A percentile compares a stretch with the other conserved stretches of the same genome.
Evolutionary conservation across 2,113 vertebrate genomes (phyloP).

Genomic region (Prunella fulvescens): DNA sequence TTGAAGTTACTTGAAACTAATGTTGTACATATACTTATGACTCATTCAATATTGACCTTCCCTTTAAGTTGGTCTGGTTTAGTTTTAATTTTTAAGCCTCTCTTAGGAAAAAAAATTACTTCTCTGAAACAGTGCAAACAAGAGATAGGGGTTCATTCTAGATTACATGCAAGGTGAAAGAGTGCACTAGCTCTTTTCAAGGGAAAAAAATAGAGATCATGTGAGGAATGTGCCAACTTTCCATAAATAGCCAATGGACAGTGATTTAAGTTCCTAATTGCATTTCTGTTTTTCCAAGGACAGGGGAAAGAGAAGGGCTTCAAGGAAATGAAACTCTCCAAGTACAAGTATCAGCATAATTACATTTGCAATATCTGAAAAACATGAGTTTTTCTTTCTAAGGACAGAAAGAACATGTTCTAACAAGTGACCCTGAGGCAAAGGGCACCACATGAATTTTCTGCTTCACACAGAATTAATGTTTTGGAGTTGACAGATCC

Average conservation of each 20-base stretch:
- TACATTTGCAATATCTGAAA: not conserved
- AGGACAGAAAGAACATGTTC: not conserved
- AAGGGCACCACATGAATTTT: not conserved
- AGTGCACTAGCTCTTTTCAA: not conserved
- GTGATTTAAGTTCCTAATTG: constrained; percentile 5
- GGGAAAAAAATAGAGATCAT: constrained; percentile 28
- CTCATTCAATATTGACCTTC: not conserved
- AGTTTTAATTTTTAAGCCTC: not conserved
- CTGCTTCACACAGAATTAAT: not conserved
- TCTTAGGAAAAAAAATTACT: not conserved
- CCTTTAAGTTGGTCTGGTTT: not conserved
- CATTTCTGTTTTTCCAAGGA: constrained; percentile 45
- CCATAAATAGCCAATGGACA: not conserved
- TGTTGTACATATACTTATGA: not conserved
- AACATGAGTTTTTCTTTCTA: not conserved
- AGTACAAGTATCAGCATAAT: constrained; percentile 16
- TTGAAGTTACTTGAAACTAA: not conserved
- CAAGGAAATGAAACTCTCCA: constrained; percentile 54
- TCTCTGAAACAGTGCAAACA: not conserved
- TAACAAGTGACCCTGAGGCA: not conserved
- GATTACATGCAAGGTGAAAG: not conserved
- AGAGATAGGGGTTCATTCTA: not conserved
- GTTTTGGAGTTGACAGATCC: not conserved
- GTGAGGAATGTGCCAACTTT: constrained; percentile 23
- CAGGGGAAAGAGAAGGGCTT: constrained; percentile 5